phyloP scores from a whole-genome alignment of 2,797 vertebrate genomes.

The Sebastes itinus region DNA sequence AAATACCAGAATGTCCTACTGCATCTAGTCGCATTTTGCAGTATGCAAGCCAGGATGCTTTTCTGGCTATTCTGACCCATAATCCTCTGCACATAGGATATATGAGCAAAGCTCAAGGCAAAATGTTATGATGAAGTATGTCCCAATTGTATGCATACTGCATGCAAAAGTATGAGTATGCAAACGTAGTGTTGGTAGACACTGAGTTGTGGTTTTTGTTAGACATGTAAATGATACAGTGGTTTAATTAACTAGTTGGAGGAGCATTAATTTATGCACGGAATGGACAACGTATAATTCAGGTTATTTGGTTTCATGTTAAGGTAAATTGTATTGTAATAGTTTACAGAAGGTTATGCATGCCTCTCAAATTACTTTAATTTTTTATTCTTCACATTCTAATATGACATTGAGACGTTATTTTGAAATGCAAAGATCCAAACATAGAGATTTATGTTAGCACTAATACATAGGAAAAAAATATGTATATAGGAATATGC shows the following conservation, averaged over 20 bases:
- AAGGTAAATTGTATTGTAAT: not conserved
- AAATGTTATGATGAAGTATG: too few species aligned
- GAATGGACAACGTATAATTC: not conserved
- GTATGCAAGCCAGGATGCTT: too few species aligned
- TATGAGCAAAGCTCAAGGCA: too few species aligned
- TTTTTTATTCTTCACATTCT: not conserved
- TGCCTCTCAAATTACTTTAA: not conserved
- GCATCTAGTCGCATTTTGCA: too few species aligned
- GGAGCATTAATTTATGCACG: not conserved
- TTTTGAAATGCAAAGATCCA: not conserved
- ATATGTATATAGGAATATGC: not conserved
- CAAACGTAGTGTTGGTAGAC: not conserved
- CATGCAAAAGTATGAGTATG: too few species aligned
- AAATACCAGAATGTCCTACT: too few species aligned
- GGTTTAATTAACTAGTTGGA: not conserved
- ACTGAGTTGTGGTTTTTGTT: not conserved
- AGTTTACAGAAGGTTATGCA: not conserved
- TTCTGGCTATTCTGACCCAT: too few species aligned
- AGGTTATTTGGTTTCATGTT: not conserved
- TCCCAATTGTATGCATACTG: too few species aligned
- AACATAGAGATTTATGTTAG: not conserved
- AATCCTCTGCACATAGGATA: too few species aligned
- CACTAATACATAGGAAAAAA: not conserved
- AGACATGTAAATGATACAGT: not conserved
- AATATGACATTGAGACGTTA: not conserved